These are phyloP conservation scores for Crocallis elinguaria DNA, from an alignment of 2,888 invertebrate species.

Conservation along the genomic window DNA sequence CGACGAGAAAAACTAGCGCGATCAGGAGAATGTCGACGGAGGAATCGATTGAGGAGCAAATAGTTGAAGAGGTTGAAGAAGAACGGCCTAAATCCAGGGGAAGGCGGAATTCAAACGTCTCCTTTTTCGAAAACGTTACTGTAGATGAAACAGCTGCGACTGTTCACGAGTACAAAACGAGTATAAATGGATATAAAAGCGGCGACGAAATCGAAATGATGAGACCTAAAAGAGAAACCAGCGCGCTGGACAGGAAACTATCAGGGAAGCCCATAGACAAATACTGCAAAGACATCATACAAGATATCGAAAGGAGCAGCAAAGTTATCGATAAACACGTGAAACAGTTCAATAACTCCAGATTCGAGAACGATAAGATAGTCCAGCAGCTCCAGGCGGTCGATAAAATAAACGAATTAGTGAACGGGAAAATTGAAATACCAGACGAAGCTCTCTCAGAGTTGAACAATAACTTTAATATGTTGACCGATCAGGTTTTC, in stretches of 20 bases:
- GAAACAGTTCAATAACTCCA: slow-evolving; percentile 72
- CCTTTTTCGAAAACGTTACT: slow-evolving; percentile 57
- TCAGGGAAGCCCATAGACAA: slow-evolving; percentile 68
- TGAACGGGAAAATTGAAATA: slow-evolving; percentile 64
- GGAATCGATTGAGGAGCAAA: slow-evolving; percentile 70
- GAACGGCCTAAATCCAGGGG: slow-evolving; percentile 74
- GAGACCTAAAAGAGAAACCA: slow-evolving; percentile 46
- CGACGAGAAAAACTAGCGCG: slow-evolving; percentile 65
- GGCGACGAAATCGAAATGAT: slow-evolving; percentile 45
- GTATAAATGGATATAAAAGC: slow-evolving; percentile 42
- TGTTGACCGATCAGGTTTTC: slow-evolving; percentile 67
- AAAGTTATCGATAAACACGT: slow-evolving; percentile 81
- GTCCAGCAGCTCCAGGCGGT: slow-evolving; percentile 79
- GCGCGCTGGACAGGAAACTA: slow-evolving; percentile 53
- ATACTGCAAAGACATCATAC: slow-evolving; percentile 76
- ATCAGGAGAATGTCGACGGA: slow-evolving; percentile 65
- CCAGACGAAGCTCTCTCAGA: slow-evolving; percentile 64
- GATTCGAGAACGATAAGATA: slow-evolving; percentile 77
- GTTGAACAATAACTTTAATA: slow-evolving; percentile 75
- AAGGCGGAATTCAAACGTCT: slow-evolving; percentile 64
- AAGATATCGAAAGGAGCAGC: slow-evolving; percentile 74
- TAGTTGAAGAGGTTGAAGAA: slow-evolving; percentile 47
- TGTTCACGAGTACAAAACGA: slow-evolving; percentile 46
- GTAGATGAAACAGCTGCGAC: slow-evolving; percentile 53
- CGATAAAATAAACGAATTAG: slow-evolving; percentile 78